These are phyloP conservation scores for Uria lomvia DNA, from an alignment of 2,113 vertebrate genomes.

Conservation along the genomic window DNA sequence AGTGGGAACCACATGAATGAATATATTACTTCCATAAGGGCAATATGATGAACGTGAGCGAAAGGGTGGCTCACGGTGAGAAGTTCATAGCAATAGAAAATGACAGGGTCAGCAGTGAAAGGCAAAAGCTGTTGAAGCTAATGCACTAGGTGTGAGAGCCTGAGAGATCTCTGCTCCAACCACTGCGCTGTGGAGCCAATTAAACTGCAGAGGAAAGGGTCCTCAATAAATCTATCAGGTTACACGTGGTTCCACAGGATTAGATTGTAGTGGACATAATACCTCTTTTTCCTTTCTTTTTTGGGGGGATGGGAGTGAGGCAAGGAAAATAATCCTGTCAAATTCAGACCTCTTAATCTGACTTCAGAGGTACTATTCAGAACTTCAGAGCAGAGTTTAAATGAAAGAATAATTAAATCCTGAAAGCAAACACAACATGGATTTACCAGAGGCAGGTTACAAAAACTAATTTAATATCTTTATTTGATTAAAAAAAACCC, in stretches of 20 bases:
- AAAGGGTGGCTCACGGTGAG: neutral
- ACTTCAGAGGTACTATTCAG: neutral
- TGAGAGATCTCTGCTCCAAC: neutral
- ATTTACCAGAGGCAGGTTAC: conserved; percentile 15
- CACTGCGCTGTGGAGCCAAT: neutral
- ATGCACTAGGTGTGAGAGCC: neutral
- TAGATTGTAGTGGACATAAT: conserved; percentile 5
- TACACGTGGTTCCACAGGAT: neutral
- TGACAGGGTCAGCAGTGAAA: neutral
- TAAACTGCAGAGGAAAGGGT: neutral
- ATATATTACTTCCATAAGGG: neutral
- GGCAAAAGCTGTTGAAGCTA: neutral
- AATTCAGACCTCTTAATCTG: neutral
- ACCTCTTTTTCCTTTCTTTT: neutral
- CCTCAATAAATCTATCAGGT: conserved; percentile 23
- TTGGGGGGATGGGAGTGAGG: neutral
- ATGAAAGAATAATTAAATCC: conserved; percentile 48
- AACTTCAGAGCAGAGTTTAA: conserved; percentile 40
- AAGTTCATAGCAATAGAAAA: neutral
- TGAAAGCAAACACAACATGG: conserved; percentile 22
- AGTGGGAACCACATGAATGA: neutral
- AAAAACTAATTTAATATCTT: conserved; percentile 4
- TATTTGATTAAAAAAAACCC: neutral
- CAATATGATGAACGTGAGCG: neutral
- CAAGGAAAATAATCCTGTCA: conserved; percentile 22